These are phyloP conservation scores for Spermophilus dauricus DNA, from an alignment of 2,113 vertebrate genomes.

Conservation along the genomic window DNA sequence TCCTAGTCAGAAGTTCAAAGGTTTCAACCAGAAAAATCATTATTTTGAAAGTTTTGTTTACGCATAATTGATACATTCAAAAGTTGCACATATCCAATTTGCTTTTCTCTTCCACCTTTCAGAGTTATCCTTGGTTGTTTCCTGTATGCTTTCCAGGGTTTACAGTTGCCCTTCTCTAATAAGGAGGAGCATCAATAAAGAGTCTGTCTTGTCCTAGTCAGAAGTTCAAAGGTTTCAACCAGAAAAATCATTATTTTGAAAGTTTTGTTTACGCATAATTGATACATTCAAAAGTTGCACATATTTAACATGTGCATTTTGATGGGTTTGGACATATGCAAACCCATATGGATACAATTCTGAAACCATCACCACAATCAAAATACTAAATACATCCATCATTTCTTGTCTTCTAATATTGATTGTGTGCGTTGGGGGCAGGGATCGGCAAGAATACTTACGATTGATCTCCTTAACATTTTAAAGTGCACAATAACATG, in stretches of 20 bases:
- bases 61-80: no score
- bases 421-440: background rate
- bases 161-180: no score
- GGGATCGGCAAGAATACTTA: no score
- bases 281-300: background rate
- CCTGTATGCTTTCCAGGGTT: background rate
- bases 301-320: background rate
- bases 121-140: background rate
- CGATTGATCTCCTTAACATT: background rate
- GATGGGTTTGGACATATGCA: background rate
- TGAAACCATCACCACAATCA: background rate
- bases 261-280: background rate
- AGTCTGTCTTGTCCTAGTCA: background rate
- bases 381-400: background rate
- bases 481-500: background rate
- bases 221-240: background rate
- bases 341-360: no score
- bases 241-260: background rate
- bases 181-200: background rate
- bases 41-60: background rate
- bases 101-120: background rate
- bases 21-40: background rate
- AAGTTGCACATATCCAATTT: background rate
- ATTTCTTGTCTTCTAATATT: no score
- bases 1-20: background rate